Base-by-base conservation (phyloP, 2,113 vertebrate species). In the Leptodactylus fuscus region DNA sequence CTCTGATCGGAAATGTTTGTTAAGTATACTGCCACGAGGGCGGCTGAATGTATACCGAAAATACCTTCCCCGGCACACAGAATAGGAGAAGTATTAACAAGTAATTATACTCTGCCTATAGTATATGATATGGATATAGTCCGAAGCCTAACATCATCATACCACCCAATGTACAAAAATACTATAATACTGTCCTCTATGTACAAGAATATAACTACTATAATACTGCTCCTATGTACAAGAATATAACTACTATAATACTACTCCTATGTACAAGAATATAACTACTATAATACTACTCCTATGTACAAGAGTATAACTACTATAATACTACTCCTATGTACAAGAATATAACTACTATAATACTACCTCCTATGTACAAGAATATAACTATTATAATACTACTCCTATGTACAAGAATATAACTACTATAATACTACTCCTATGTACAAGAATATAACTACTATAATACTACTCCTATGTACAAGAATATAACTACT, bases 391-490 rank as follows among this genome's bases (percentile, higher is more conserved):
- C 55, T 60, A 60, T 24, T 60, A 60, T 60, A 60, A 60, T 60
- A 27, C 55, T 60, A 24, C n/a, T n/a, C n/a, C 55, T 60, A 27
- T 60, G 24, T 60, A 60, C 55, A 27, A 60, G n/a, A 60, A 60
- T 60, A 60, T 60, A 60, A 60, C 55, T 60, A 60, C n/a, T 60
- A 60, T 60, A 60, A 60, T 27, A 60, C 55, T 60, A 24, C 24
- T 24, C 58, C 58, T 62, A 62, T 62, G 16, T 62, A 29, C 58
- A 62, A 15, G 58, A 62, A 29, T 29, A 62, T 62, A 62, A 29
- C 58, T 62, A 62, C 58, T 62, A 62, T 62, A 62, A 62, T 62
- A 62, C 58, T 62, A 24, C 58, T 11, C 55, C 55, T 58, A 58
- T 58, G 15, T 58, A 58, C 55, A 58, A 24, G 22, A 58, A 58